These are phyloP conservation scores for Coccyzus lansbergi DNA, from an alignment of 2,797 vertebrate genomes.

Conservation along the genomic window DNA sequence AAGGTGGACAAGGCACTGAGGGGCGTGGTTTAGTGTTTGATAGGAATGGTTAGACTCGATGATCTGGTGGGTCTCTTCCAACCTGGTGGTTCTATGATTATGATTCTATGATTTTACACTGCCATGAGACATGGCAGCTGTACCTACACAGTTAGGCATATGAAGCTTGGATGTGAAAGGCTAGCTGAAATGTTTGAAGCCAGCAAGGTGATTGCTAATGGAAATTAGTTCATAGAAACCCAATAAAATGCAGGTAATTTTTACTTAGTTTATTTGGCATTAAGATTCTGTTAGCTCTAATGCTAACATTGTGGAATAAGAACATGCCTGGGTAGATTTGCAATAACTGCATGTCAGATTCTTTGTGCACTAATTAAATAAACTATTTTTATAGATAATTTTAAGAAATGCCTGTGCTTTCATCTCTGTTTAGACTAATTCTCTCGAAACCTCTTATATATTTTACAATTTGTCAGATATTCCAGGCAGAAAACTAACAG, in stretches of 20 bases:
- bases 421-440: neutral
- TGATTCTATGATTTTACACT: no score
- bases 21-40: no score
- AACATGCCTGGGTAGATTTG: neutral
- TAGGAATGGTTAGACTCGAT: no score
- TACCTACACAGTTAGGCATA: neutral
- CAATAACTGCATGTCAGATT: neutral
- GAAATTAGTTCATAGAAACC: neutral
- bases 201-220: neutral
- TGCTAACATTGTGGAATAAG: neutral
- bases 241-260: neutral
- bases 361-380: no score
- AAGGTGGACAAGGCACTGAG: no score
- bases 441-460: neutral
- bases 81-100: no score
- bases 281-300: neutral
- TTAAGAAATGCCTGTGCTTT: no score
- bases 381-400: no score
- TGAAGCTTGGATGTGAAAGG: no score
- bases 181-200: neutral
- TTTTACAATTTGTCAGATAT: neutral
- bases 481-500: neutral
- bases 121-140: neutral
- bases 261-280: neutral
- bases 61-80: no score